Conservation (phyloP, 1,140 invertebrate genomes). For the Trinorchestia longiramus region DNA sequence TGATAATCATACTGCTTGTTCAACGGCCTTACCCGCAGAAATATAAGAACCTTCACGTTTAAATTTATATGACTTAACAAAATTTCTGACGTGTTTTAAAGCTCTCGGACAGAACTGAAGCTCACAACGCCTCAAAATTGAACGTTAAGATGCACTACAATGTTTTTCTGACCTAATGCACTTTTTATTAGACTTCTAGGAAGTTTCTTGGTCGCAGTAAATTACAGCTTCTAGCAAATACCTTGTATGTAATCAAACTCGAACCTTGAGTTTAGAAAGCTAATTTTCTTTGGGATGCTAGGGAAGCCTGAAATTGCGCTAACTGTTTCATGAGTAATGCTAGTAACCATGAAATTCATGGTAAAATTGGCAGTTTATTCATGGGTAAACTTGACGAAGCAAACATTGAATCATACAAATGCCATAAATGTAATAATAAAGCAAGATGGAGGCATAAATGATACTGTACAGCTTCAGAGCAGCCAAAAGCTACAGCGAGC, state of each 20-base stretch:
- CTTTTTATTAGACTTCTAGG: neutral
- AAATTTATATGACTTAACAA: neutral
- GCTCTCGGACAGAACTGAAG: neutral
- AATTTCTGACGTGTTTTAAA: neutral
- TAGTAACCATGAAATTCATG: no score
- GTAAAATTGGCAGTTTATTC: no score
- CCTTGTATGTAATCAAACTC: neutral
- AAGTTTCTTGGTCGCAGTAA: neutral
- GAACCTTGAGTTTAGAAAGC: neutral
- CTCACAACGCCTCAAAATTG: neutral
- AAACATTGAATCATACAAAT: no score
- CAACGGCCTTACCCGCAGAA: no score
- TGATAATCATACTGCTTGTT: neutral
- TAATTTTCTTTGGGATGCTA: neutral
- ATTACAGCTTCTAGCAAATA: neutral
- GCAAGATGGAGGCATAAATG: no score
- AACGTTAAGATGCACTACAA: neutral
- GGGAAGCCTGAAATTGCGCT: neutral
- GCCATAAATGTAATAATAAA: no score
- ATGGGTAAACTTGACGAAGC: no score
- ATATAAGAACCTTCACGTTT: no score
- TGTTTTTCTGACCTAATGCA: neutral
- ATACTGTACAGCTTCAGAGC: no score
- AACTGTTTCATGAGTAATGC: neutral
- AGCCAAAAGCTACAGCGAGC: no score